Evolutionary conservation across 2,113 vertebrate species (phyloP), one percentile per base, ranked within the genome.

Genomic region (Etheostoma cragini): DNA sequence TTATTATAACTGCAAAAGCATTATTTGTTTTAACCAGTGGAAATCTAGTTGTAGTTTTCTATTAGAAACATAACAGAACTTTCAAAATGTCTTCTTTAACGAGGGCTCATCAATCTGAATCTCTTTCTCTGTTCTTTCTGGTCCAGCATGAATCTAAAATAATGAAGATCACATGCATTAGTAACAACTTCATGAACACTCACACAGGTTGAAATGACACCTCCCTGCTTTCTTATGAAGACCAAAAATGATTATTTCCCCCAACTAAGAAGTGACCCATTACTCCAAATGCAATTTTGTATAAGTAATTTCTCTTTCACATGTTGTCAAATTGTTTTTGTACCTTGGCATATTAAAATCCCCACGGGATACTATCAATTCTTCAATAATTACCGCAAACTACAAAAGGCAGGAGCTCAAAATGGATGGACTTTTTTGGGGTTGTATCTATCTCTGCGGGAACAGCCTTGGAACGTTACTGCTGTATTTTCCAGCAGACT

Each of bases 141-240:
- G 35, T 82, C 46, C 70, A 68, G 53, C 35, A 19, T 24, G 17
- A 73, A 78, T 47, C 54, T 63, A 12, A 66, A 76, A 85, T 8
- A 54, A n/a, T 13, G 7, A 14, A 19, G 8, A 52, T 5, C 33
- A 74, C 5, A 68, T 16, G 6, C 45, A 22, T 42, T 16, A 53
- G 30, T 33, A 10, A 33, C 45, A 81, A 1, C 45, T 8, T 21
- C 19, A 30, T 67, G 21, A 67, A 38, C 30, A 56, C 50, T 6
- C 35, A 60, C 46, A 45, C 22, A 49, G 0, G 5, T 17, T 60
- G 3, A 56, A 62, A 47, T 30, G 24, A 17, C 3, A 11, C 12
- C 13, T 12, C n/a, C 33, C 47, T 8, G n/a, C 19, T 35, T 24
- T 21, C 21, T 54, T 64, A 38, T 22, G 22, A 61, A 22, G n/a